These are phyloP conservation scores for Agonum fuliginosum DNA, from an alignment of 2,888 invertebrate genomes.

Conservation along the genomic window DNA sequence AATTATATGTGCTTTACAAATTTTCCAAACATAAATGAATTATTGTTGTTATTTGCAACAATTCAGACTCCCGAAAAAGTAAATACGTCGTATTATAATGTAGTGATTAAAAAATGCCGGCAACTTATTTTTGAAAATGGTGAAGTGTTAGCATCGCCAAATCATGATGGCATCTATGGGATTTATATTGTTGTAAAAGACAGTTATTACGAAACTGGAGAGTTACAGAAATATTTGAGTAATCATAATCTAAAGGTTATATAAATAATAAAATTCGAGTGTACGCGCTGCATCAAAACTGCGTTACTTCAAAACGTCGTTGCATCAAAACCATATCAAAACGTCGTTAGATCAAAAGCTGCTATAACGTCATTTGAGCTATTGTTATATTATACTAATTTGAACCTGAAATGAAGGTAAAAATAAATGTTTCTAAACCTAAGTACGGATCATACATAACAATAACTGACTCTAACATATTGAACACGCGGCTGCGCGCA, in stretches of 20 bases:
- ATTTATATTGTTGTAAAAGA: slow-evolving; percentile 49
- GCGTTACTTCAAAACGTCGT: no score
- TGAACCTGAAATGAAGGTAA: no score
- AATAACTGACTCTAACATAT: no score
- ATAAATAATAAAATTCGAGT: not conserved
- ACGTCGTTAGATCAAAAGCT: no score
- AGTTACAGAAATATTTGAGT: slow-evolving; percentile 41
- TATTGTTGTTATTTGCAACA: slow-evolving; percentile 51
- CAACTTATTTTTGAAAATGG: slow-evolving; percentile 57
- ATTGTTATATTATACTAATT: no score
- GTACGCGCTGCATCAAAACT: not conserved
- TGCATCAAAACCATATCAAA: no score
- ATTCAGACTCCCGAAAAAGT: slow-evolving; percentile 35
- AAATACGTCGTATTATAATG: slow-evolving; percentile 51
- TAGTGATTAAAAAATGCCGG: slow-evolving; percentile 56
- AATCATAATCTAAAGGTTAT: slow-evolving; percentile 51
- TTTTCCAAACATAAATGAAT: slow-evolving; percentile 48
- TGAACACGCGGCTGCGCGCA: no score
- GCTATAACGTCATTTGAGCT: no score
- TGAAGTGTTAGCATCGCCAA: slow-evolving; percentile 48
- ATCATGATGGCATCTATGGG: slow-evolving; percentile 42
- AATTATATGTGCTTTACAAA: slow-evolving; percentile 43
- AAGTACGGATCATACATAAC: no score
- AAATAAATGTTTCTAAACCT: no score
- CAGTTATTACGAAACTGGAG: slow-evolving; percentile 42